phyloP scores from a whole-genome alignment of 2,888 invertebrate species.

The Latheticus oryzae region DNA sequence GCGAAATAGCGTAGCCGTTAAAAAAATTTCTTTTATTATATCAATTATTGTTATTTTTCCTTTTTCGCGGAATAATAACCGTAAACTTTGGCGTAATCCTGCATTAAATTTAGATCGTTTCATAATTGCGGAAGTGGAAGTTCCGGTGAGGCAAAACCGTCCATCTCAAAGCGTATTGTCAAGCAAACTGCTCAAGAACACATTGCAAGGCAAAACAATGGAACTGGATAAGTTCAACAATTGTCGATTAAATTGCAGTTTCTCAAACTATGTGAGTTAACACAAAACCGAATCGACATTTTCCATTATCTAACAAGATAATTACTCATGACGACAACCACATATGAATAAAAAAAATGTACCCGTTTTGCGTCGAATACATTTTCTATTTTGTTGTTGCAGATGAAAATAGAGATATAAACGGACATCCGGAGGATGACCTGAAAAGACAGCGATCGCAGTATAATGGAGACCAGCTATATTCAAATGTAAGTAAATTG shows the following conservation, averaged over 20 bases:
- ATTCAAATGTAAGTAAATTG: constrained; percentile 81
- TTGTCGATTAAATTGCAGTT: constrained; percentile 36
- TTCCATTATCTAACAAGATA: constrained; percentile 30
- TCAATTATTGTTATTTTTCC: too few species aligned
- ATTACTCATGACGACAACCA: constrained; percentile 19
- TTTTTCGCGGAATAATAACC: background rate
- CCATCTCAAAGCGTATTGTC: constrained; percentile 48
- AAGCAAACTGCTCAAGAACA: constrained; percentile 40
- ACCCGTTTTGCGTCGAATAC: constrained; percentile 17
- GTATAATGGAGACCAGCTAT: constrained; percentile 90
- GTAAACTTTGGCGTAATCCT: too few species aligned
- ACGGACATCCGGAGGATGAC: constrained; percentile 89
- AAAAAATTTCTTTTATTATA: too few species aligned
- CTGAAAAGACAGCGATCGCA: constrained; percentile 88
- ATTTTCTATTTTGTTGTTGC: constrained; percentile 57
- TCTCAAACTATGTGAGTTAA: constrained; percentile 10
- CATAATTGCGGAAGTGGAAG: constrained; percentile 39
- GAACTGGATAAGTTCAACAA: constrained; percentile 24
- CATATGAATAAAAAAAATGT: constrained; percentile 21
- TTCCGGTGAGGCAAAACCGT: constrained; percentile 47
- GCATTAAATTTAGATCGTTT: constrained; percentile 19
- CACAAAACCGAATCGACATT: constrained; percentile 19
- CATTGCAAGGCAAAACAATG: constrained; percentile 34
- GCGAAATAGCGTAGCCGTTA: too few species aligned
- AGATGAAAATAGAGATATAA: constrained; percentile 91